A percentile compares a stretch with the other conserved stretches of the same genome.
Conservation (phyloP, 2,797 vertebrate genomes). For the Lophura swinhoii region DNA sequence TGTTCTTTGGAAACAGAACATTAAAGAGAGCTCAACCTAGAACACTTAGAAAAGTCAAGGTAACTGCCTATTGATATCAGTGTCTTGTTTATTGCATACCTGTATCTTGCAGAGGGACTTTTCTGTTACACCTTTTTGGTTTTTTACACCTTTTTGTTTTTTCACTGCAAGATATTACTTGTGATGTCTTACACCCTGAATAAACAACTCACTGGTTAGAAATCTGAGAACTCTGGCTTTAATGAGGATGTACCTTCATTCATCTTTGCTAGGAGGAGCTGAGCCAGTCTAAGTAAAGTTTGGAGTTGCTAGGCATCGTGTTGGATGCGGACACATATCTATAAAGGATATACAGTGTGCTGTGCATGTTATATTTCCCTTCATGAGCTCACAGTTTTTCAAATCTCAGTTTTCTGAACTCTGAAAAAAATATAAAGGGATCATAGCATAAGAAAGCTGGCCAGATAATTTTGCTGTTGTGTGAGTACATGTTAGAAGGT, state of each 20-base stretch:
- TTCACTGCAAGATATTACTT: background rate
- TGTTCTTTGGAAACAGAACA: background rate
- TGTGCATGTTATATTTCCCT: background rate
- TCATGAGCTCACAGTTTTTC: background rate
- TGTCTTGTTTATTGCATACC: background rate
- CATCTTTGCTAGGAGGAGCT: background rate
- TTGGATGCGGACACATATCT: background rate
- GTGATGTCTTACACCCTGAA: background rate
- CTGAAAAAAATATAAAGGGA: background rate
- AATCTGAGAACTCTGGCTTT: background rate
- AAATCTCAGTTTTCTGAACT: background rate
- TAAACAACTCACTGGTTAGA: background rate
- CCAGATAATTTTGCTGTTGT: background rate
- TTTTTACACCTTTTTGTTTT: background rate
- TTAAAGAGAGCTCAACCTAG: background rate
- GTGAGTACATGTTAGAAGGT: background rate
- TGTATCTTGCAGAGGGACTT: background rate
- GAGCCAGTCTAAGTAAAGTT: background rate
- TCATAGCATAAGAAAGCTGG: background rate
- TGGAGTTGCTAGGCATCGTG: background rate
- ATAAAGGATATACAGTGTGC: fast-evolving
- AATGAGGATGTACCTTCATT: background rate
- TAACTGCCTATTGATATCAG: background rate
- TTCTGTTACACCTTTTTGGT: background rate
- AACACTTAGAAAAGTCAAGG: background rate